These are phyloP conservation scores for Linurgus olivaceus DNA, from an alignment of 2,797 vertebrate species.

Conservation along the genomic window DNA sequence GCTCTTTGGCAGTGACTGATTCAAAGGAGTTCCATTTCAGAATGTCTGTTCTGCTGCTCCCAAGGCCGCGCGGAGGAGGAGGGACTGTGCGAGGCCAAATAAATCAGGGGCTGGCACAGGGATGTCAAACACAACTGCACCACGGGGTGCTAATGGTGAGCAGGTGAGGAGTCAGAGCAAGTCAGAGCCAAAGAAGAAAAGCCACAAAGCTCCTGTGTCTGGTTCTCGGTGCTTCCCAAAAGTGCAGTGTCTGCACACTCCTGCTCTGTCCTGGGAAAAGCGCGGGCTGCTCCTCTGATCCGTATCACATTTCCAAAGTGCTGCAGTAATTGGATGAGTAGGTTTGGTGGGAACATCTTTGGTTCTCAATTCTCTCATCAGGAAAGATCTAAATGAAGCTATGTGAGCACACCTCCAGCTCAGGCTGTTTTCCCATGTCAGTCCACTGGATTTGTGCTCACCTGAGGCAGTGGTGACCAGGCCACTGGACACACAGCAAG, in stretches of 20 bases:
- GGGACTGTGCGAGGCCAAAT: not conserved
- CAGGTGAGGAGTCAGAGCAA: constrained; percentile 41
- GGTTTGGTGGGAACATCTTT: not conserved
- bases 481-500: not conserved
- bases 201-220: constrained; percentile 34
- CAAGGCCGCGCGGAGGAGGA: not conserved
- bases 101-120: constrained; percentile 32
- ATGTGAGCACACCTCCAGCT: not conserved
- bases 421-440: not conserved
- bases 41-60: not conserved
- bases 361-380: not conserved
- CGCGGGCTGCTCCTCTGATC: not conserved
- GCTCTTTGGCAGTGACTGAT: constrained; percentile 1
- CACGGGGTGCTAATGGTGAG: constrained; percentile 1
- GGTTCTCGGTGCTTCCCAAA: constrained; percentile 12
- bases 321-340: not conserved
- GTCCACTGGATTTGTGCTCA: not conserved
- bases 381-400: not conserved
- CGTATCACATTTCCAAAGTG: constrained; percentile 29
- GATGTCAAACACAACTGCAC: constrained; percentile 4
- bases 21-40: not conserved
- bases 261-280: not conserved
- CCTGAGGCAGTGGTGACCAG: not conserved
- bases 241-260: constrained; percentile 19
- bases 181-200: constrained; percentile 26